phyloP scores from a whole-genome alignment of 2,113 vertebrate genomes.

The Ctenomys sociabilis region DNA sequence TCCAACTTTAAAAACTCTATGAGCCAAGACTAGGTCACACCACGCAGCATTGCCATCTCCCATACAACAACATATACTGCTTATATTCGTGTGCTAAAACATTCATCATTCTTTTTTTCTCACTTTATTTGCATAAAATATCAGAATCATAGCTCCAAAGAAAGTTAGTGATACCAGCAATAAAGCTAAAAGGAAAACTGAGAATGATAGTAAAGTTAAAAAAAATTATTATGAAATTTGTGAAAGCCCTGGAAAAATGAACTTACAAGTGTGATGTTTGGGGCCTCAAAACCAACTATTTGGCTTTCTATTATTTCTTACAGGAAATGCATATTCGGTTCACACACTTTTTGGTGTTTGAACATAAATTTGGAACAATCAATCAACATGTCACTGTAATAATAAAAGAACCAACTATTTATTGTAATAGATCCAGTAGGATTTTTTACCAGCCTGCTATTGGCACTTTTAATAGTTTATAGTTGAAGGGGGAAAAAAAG shows the following conservation, averaged over 20 bases:
- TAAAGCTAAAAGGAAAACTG: not conserved
- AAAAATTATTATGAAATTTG: not conserved
- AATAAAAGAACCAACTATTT: not conserved
- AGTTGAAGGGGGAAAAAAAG: not conserved
- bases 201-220: not conserved
- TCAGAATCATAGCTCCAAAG: not conserved
- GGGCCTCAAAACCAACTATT: not conserved
- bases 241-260: not conserved
- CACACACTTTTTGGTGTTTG: not conserved
- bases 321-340: not conserved
- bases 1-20: not conserved
- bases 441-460: not conserved
- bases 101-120: not conserved
- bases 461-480: slow-evolving; percentile 1
- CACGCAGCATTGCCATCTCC: rapidly evolving
- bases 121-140: not conserved
- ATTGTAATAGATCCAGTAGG: slow-evolving; percentile 15
- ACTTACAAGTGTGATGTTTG: not conserved
- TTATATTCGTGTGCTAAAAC: not conserved
- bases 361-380: not conserved
- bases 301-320: not conserved
- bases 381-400: not conserved
- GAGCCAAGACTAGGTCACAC: not conserved
- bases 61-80: not conserved
- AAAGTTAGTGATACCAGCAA: not conserved